A percentile compares a stretch with the other conserved stretches of the same genome.
phyloP scores from a whole-genome alignment of 2,797 vertebrate genomes.

The Gila robusta region DNA sequence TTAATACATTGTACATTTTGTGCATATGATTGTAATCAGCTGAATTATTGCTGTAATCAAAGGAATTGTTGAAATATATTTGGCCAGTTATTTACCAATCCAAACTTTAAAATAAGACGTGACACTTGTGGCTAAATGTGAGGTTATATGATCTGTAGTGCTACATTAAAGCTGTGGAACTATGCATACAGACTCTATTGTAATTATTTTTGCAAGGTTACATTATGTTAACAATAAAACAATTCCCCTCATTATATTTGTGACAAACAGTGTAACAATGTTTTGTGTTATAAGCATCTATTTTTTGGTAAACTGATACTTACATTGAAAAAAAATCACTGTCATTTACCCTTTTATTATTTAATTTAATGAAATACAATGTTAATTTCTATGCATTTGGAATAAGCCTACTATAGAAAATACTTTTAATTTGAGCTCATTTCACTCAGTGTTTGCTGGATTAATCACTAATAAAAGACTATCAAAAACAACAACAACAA shows the following conservation, averaged over 20 bases:
- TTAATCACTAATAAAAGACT: background rate
- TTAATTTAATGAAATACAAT: background rate
- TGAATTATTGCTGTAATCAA: background rate
- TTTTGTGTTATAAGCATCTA: too few relatives aligned
- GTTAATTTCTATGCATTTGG: background rate
- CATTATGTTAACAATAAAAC: background rate
- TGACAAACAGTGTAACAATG: background rate
- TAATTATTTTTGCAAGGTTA: background rate
- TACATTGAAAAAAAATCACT: too few relatives aligned
- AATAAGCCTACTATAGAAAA: background rate
- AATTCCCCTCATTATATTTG: background rate
- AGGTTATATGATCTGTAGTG: background rate
- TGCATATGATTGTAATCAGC: background rate
- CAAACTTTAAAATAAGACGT: background rate
- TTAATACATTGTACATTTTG: background rate
- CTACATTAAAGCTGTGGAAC: background rate
- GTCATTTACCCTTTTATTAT: too few relatives aligned
- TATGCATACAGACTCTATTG: background rate
- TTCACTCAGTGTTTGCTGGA: background rate
- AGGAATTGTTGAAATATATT: background rate
- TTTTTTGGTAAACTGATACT: background rate
- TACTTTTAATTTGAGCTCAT: background rate
- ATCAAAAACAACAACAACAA: background rate
- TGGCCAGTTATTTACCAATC: background rate
- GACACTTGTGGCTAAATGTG: background rate